A percentile compares a stretch with the other conserved stretches of the same genome.
Evolutionary conservation across 2,888 invertebrate species (phyloP).

Genomic region (Dorcus hopei): DNA sequence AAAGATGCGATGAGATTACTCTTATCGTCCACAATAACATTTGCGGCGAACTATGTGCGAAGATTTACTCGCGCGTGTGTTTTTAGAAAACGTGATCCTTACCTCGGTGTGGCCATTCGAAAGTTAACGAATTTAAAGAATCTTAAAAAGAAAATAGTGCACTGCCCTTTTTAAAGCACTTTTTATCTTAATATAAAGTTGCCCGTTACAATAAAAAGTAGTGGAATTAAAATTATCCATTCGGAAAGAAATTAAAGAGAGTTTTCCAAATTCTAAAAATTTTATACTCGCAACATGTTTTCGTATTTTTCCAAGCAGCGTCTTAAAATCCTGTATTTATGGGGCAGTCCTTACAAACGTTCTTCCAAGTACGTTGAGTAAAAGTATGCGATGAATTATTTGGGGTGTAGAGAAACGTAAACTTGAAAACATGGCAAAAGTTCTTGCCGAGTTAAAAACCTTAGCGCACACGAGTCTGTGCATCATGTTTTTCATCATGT

Average conservation of each 20-base stretch:
- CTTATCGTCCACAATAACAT: not conserved
- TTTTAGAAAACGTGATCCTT: not conserved
- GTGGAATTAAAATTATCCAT: too few relatives aligned
- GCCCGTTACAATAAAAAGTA: too few relatives aligned
- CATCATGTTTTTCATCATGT: slow-evolving; percentile 10
- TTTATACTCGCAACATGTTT: not conserved
- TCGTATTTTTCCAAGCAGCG: not conserved
- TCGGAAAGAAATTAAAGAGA: too few relatives aligned
- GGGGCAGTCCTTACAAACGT: not conserved
- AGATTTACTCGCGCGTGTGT: not conserved
- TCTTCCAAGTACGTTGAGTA: not conserved
- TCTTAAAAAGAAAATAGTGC: not conserved
- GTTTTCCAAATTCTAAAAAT: too few relatives aligned
- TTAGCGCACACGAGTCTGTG: slow-evolving; percentile 3
- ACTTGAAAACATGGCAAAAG: slow-evolving; percentile 4
- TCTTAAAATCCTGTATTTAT: too few relatives aligned
- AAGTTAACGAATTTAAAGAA: too few relatives aligned
- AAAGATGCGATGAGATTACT: not conserved
- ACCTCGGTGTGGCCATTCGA: too few relatives aligned
- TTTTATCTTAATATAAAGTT: not conserved
- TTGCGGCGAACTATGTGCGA: not conserved
- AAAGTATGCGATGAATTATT: not conserved
- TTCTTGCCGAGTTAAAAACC: slow-evolving; percentile 3
- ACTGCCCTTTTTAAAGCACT: not conserved
- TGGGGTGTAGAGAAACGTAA: slow-evolving; percentile 2